Evolutionary conservation across 2,113 vertebrate genomes (phyloP).

Genomic region (Murina feae): DNA sequence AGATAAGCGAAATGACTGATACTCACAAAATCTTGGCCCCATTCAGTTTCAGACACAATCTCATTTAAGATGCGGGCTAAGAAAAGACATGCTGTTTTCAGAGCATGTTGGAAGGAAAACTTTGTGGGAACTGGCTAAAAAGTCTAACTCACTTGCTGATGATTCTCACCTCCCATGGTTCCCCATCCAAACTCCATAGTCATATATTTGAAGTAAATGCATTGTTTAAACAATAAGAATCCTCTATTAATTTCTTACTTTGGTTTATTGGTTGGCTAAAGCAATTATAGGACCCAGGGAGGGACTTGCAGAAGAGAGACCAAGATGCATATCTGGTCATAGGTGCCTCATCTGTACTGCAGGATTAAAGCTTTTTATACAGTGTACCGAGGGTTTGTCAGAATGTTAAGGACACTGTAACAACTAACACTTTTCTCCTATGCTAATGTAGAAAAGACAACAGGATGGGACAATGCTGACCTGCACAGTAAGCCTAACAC

Average conservation of each 20-base stretch:
- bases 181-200: not conserved
- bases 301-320: not conserved
- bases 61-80: not conserved
- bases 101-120: not conserved
- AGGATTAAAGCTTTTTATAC: constrained; percentile 9
- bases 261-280: constrained; percentile 59
- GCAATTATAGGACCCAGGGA: constrained; percentile 49
- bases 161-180: not conserved
- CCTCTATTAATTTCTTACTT: constrained; percentile 49
- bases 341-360: not conserved
- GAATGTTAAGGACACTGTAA: not conserved
- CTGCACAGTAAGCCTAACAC: not conserved
- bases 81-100: not conserved
- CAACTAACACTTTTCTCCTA: constrained; percentile 6
- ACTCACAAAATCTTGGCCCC: not conserved
- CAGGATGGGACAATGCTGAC: rapidly evolving
- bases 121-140: not conserved
- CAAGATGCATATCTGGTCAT: not conserved
- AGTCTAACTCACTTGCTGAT: not conserved
- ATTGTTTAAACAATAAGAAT: constrained; percentile 67
- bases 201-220: constrained; percentile 55
- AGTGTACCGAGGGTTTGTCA: not conserved
- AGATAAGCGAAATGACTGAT: not conserved
- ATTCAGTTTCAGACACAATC: not conserved
- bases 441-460: not conserved